Evolutionary conservation across 2,797 vertebrate genomes (phyloP).

Genomic region (Sternotherus odoratus): DNA sequence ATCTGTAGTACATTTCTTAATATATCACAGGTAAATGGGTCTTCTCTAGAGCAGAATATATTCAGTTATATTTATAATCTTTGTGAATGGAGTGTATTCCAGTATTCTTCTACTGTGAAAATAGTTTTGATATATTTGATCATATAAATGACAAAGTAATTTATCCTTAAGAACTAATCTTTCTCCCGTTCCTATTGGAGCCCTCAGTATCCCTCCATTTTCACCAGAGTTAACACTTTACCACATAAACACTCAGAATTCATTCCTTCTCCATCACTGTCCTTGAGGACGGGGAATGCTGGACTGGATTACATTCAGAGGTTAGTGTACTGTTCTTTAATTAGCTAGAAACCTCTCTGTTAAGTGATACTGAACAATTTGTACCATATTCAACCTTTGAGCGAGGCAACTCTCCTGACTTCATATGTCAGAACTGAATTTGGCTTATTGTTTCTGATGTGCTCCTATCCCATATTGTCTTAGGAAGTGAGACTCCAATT

Average conservation of each 20-base stretch:
- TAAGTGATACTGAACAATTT: background rate
- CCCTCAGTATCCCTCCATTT: background rate
- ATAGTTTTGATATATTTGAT: background rate
- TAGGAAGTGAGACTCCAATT: background rate
- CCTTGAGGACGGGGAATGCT: background rate
- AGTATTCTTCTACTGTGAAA: background rate
- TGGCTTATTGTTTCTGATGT: background rate
- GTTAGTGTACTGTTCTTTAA: background rate
- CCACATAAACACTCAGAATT: background rate
- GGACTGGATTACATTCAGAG: background rate
- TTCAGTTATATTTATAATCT: background rate
- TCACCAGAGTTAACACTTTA: background rate
- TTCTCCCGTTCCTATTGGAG: background rate
- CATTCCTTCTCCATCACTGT: background rate
- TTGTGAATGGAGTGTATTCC: background rate
- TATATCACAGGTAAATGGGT: background rate
- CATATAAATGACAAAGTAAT: background rate
- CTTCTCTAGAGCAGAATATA: background rate
- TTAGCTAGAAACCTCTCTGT: background rate
- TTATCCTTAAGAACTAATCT: background rate
- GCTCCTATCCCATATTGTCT: background rate
- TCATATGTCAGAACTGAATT: background rate
- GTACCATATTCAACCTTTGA: background rate
- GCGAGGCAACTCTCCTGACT: background rate
- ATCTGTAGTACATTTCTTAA: background rate